Evolutionary conservation across 2,113 vertebrate species (phyloP).

Genomic region (Nipponia nippon): DNA sequence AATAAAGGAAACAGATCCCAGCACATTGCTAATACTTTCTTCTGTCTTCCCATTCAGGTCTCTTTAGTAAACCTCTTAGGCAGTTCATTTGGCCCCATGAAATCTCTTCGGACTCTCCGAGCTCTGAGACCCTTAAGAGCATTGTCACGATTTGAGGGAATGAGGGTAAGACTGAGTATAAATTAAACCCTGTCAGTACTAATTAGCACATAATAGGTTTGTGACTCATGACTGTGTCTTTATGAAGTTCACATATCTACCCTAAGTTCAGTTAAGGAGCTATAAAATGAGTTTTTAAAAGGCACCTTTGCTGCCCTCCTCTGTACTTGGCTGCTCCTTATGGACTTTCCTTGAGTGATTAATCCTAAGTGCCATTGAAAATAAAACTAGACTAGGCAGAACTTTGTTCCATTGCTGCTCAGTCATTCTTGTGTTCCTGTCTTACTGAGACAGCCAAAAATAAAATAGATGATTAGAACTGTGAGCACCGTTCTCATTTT

Average conservation of each 20-base stretch:
- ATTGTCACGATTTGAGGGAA: constrained; percentile 93
- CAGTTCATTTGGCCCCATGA: constrained; percentile 75
- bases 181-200: not conserved
- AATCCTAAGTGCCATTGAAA: not conserved
- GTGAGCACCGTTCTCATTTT: not conserved
- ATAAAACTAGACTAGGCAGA: not conserved
- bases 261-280: not conserved
- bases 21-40: not conserved
- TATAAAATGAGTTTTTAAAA: not conserved
- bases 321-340: not conserved
- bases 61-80: constrained; percentile 84
- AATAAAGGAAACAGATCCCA: not conserved
- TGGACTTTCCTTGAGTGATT: rapidly evolving
- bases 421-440: not conserved
- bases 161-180: constrained; percentile 82
- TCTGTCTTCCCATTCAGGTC: constrained; percentile 70
- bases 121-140: constrained; percentile 90
- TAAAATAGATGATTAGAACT: not conserved
- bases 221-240: not conserved
- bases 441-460: not conserved
- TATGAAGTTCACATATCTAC: not conserved
- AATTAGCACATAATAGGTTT: not conserved
- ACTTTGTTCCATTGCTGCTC: not conserved
- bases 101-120: constrained; percentile 89
- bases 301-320: rapidly evolving